These are phyloP conservation scores for Pampusana beccarii DNA, from an alignment of 2,113 vertebrate genomes.

Conservation along the genomic window DNA sequence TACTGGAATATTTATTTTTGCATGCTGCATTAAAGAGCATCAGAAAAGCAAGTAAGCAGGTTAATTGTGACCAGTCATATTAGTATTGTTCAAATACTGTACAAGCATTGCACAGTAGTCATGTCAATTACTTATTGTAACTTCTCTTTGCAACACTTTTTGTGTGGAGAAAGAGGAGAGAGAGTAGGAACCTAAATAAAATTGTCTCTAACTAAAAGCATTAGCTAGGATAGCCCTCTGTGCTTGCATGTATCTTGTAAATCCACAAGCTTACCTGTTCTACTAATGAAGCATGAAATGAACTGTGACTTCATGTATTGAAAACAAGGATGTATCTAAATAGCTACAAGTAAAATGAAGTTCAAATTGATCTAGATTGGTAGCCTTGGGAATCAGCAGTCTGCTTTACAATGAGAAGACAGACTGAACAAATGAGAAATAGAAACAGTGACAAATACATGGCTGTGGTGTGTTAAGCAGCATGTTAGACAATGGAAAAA, in stretches of 20 bases:
- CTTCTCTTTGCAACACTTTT: neutral
- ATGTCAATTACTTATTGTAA: neutral
- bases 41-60: neutral
- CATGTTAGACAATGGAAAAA: neutral
- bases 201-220: neutral
- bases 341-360: neutral
- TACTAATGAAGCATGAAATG: constrained; percentile 8
- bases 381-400: neutral
- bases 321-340: neutral
- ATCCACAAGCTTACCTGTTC: neutral
- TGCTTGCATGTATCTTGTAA: neutral
- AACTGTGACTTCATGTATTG: neutral
- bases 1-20: neutral
- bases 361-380: neutral
- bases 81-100: neutral
- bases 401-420: neutral
- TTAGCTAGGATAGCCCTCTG: neutral
- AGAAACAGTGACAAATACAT: accelerated
- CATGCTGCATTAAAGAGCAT: neutral
- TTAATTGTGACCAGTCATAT: neutral
- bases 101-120: no score
- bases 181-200: neutral
- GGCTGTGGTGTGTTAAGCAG: neutral
- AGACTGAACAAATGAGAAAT: neutral
- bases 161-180: neutral